phyloP scores from a whole-genome alignment of 2,113 vertebrate genomes.

The Tragelaphus strepsiceros region DNA sequence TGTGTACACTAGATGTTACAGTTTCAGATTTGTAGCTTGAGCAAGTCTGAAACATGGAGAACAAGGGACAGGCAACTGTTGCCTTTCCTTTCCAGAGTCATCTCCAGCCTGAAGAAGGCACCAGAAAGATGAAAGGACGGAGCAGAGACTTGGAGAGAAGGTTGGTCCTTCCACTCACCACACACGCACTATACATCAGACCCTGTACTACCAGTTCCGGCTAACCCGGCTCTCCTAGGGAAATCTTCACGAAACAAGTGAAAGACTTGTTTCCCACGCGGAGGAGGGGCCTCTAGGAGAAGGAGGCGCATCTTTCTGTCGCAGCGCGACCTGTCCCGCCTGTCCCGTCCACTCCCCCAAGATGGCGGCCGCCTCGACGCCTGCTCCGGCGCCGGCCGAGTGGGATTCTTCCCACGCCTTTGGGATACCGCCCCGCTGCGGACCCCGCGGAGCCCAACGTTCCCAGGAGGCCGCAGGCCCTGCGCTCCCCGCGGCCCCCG shows the following conservation, averaged over 20 bases:
- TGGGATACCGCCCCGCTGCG: accelerated
- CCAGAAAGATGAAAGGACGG: not conserved
- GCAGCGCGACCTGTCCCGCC: not conserved
- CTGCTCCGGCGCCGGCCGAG: accelerated
- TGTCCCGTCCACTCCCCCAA: slow-evolving; percentile 42
- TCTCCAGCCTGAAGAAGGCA: not conserved
- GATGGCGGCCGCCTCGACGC: slow-evolving; percentile 43
- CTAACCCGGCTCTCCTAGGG: not conserved
- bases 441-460: not conserved
- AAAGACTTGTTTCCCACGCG: not conserved
- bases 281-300: not conserved
- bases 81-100: not conserved
- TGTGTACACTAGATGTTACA: not conserved
- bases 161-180: not conserved
- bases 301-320: not conserved
- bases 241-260: not conserved
- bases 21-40: not conserved
- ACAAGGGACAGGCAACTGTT: not conserved
- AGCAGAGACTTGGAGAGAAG: not conserved
- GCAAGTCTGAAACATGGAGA: not conserved
- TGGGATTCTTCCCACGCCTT: not conserved
- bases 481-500: accelerated
- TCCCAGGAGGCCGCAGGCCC: too few relatives aligned
- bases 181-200: not conserved
- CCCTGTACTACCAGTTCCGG: not conserved